These are phyloP conservation scores for Odocoileus virginianus DNA, from an alignment of 2,113 vertebrate genomes.

Conservation along the genomic window DNA sequence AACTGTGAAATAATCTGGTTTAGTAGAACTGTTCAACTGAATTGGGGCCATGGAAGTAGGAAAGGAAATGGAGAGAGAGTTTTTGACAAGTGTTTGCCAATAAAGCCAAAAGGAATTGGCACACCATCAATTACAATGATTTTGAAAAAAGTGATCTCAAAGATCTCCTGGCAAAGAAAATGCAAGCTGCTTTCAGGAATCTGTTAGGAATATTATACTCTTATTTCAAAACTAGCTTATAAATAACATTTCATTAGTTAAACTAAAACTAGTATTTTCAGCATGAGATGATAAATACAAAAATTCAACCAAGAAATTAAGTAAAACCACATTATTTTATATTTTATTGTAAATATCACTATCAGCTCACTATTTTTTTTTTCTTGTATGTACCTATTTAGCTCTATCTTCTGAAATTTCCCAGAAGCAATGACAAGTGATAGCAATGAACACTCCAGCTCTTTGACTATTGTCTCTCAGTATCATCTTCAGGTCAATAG, in stretches of 20 bases:
- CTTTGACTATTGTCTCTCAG: background rate
- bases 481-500: background rate
- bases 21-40: background rate
- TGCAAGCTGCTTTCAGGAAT: background rate
- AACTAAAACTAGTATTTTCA: background rate
- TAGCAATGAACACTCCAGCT: background rate
- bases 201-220: background rate
- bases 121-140: background rate
- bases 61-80: background rate
- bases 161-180: slow-evolving; percentile 1
- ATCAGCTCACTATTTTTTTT: background rate
- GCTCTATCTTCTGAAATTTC: background rate
- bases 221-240: background rate
- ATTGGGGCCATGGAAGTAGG: background rate
- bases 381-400: background rate
- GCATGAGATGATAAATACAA: background rate
- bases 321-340: background rate
- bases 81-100: background rate
- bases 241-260: background rate
- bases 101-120: background rate
- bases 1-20: background rate
- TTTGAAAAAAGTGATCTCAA: background rate
- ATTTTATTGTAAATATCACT: background rate
- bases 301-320: background rate
- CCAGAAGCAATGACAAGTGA: background rate